Evolutionary conservation across 2,797 vertebrate species (phyloP).

Genomic region (Hydrolagus colliei): DNA sequence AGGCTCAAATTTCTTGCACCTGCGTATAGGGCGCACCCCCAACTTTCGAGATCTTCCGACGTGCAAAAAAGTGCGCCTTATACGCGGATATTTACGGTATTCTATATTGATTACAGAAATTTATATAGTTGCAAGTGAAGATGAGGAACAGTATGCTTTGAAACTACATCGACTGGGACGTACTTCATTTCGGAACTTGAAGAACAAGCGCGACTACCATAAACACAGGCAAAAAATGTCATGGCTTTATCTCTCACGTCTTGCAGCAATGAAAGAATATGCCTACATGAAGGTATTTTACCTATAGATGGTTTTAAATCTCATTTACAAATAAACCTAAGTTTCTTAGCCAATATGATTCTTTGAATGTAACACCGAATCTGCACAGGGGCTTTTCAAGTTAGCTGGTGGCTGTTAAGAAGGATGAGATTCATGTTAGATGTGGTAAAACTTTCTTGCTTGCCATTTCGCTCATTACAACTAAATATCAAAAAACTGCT

Average conservation of each 20-base stretch:
- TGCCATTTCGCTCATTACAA: background rate
- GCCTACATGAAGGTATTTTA: slow-evolving; percentile 91
- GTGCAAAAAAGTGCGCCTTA: too few relatives aligned
- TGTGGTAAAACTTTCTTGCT: background rate
- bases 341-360: background rate
- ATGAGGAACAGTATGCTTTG: slow-evolving; percentile 76
- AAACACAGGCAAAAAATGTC: slow-evolving; percentile 85
- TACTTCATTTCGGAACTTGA: slow-evolving; percentile 88
- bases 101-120: slow-evolving; percentile 64
- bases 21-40: too few relatives aligned
- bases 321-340: background rate
- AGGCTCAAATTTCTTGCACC: too few relatives aligned
- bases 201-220: slow-evolving; percentile 97
- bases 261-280: slow-evolving; percentile 93
- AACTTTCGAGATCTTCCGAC: too few relatives aligned
- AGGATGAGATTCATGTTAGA: background rate
- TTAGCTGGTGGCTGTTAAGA: background rate
- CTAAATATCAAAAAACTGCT: background rate
- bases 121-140: slow-evolving; percentile 83
- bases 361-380: background rate
- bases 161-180: slow-evolving; percentile 89
- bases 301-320: background rate
- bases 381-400: background rate
- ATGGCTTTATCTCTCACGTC: slow-evolving; percentile 92
- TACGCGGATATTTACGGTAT: too few relatives aligned